Percentiles rank a stretch among this genome's conserved stretches.
These are phyloP conservation scores for Ricordea florida DNA, from an alignment of 92 coral and sea anemone species.

Conservation along the genomic window DNA sequence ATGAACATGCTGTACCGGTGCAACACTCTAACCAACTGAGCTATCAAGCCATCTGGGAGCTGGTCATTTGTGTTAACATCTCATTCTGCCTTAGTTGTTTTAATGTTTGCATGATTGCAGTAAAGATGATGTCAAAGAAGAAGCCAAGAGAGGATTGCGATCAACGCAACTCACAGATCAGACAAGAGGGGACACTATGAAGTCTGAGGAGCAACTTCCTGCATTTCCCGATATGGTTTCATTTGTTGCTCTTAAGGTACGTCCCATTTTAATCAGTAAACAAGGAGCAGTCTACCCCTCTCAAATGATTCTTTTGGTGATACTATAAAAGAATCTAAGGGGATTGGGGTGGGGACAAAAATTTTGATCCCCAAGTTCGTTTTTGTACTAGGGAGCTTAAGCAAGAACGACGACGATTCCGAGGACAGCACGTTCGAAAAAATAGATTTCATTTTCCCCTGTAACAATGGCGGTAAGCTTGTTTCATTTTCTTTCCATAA, in stretches of 20 bases:
- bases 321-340: no score
- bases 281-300: neutral
- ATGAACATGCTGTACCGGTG: no score
- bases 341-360: no score
- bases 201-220: slow-evolving; percentile 53
- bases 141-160: slow-evolving; percentile 86
- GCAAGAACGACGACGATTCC: no score
- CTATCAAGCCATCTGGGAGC: no score
- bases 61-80: neutral
- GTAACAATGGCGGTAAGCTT: no score
- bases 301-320: neutral
- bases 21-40: no score
- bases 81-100: neutral
- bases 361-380: no score
- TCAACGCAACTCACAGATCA: slow-evolving; percentile 23
- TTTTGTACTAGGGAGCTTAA: no score
- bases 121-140: slow-evolving; percentile 94
- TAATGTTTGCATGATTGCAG: slow-evolving; percentile 14
- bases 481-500: no score
- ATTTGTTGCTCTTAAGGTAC: slow-evolving; percentile 83
- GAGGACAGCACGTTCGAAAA: no score
- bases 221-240: slow-evolving; percentile 79
- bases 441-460: no score
- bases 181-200: neutral
- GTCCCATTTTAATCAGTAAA: neutral